Base-by-base conservation (phyloP, 2,113 vertebrate species). In the Galemys pyrenaicus region DNA sequence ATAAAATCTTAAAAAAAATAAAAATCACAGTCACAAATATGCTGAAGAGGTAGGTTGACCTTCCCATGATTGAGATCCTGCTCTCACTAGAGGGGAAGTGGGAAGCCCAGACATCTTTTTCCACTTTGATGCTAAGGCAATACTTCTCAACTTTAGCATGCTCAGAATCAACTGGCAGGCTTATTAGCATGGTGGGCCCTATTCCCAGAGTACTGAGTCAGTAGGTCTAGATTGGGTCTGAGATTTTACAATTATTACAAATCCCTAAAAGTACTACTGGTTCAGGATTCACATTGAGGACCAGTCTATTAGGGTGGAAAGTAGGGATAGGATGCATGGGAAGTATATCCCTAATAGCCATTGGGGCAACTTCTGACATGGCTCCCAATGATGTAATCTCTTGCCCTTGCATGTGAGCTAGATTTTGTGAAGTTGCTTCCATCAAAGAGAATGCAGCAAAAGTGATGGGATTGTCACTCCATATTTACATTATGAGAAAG, bases 381-480 rank as follows among this genome's bases (percentile, higher is more conserved):
- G 9, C 17, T 71, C 39, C 22, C n/a, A 28, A 0, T 19, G 85
- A 81, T 37, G n/a, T 46, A 86, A 44, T 75, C 39, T 44, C 51
- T 32, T 70, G 22, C 4, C 20, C 19, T 49, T 32, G 12, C 30
- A 30, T 35, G 22, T 65, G 68, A 60, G 10, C 44, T 30, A 8
- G 37, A 62, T 49, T 7, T 17, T 35, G 35, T 67, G 46, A 83
- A 13, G n/a, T 77, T 13, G 41, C 7, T 90, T 81, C 58, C 67
- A 64, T 64, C 74, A 90, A 60, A 75, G 54, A 95, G 60, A 78
- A 81, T 60, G 17, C 37, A 87, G n/a, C 39, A 35, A 46, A 90
- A 68, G 9, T 16, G 28, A 54, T 46, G 11, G 39, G 28, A 20
- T 19, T 62, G 35, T 80, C 39, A 51, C 46, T 49, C 30, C 5